Evolutionary conservation across 2,888 invertebrate genomes (phyloP).

Genomic region (Entomobrya proxima): DNA sequence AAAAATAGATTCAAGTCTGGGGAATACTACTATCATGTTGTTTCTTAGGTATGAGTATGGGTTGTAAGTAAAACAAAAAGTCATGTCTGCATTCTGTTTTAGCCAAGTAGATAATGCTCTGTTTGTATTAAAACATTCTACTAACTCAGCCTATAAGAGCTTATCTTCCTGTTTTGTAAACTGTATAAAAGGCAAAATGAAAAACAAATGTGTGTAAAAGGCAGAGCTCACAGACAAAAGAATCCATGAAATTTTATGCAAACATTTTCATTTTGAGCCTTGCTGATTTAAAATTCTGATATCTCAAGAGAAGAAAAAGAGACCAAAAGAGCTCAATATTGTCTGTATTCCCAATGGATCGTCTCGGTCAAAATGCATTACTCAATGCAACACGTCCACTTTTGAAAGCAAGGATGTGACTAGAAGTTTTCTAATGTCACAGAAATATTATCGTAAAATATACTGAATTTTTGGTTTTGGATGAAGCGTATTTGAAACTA

Average conservation of each 20-base stretch:
- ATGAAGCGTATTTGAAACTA: too few relatives aligned
- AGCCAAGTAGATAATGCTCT: too few relatives aligned
- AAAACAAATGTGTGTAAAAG: background rate
- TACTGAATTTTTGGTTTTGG: too few relatives aligned
- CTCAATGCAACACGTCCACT: background rate
- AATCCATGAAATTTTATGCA: background rate
- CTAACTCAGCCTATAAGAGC: background rate
- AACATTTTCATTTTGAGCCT: background rate
- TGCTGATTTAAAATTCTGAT: conserved; percentile 13
- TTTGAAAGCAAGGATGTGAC: background rate
- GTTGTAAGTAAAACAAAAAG: background rate
- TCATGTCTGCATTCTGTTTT: background rate
- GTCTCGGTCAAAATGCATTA: background rate
- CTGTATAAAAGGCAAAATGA: conserved; percentile 7
- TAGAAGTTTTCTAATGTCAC: background rate
- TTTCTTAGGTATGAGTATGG: conserved; percentile 2
- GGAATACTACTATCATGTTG: conserved; percentile 2
- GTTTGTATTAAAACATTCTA: background rate
- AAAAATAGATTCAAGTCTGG: conserved; percentile 57
- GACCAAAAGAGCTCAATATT: conserved; percentile 21
- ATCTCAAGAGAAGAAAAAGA: conserved; percentile 14
- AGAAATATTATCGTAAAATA: background rate
- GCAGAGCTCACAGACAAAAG: background rate
- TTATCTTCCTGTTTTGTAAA: background rate
- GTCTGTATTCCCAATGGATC: conserved; percentile 31